Conservation (phyloP, 2,113 vertebrate species). For the Delphinapterus leucas region DNA sequence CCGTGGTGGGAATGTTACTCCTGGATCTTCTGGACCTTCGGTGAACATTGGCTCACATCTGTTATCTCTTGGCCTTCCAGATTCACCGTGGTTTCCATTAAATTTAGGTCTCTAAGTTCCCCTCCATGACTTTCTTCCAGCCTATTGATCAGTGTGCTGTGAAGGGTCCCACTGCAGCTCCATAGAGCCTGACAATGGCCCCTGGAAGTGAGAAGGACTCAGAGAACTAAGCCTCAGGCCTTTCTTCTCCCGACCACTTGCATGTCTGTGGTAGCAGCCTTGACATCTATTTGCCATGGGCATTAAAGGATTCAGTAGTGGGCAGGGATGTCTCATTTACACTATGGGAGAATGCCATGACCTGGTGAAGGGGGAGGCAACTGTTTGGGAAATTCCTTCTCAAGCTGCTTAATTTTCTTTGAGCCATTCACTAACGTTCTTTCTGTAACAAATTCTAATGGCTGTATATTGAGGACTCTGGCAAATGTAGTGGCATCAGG, state of each 20-base stretch:
- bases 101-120: neutral
- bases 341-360: neutral
- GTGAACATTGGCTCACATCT: neutral
- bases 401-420: neutral
- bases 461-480: neutral
- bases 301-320: neutral
- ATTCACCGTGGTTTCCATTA: neutral
- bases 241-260: neutral
- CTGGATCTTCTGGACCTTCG: neutral
- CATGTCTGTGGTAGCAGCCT: neutral
- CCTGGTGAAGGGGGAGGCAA: neutral
- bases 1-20: neutral
- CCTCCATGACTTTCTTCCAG: neutral
- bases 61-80: neutral
- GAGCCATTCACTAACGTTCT: neutral
- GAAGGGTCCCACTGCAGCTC: too few species aligned
- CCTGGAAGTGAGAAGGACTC: neutral
- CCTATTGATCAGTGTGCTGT: neutral
- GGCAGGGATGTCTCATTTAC: neutral
- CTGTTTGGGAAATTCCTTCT: neutral
- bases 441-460: neutral
- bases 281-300: neutral
- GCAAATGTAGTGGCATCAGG: neutral
- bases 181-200: rapidly evolving
- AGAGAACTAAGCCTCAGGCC: neutral